Conservation (phyloP, 2,888 invertebrate genomes). For the Heliconius cydno region DNA sequence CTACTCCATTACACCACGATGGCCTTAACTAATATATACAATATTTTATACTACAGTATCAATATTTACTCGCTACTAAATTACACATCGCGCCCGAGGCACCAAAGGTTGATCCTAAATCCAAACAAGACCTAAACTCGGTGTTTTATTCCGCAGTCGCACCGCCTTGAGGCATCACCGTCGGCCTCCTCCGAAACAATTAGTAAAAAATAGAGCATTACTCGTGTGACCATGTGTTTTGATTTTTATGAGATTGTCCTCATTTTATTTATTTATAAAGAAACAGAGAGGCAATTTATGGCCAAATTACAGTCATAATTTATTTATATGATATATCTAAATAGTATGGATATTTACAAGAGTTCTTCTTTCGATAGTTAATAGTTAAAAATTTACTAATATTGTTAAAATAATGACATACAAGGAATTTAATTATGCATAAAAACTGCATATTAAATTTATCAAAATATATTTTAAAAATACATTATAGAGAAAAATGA, state of each 20-base stretch:
- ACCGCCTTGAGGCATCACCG: conserved; percentile 69
- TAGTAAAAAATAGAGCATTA: conserved; percentile 49
- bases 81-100: conserved; percentile 15
- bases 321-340: background rate
- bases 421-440: background rate
- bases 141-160: conserved; percentile 37
- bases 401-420: background rate
- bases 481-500: background rate
- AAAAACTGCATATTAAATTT: too few species aligned
- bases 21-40: background rate
- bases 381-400: too few species aligned
- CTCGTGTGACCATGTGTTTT: background rate
- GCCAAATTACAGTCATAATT: background rate
- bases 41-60: conserved; percentile 9
- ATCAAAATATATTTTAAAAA: too few species aligned
- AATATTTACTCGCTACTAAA: conserved; percentile 19
- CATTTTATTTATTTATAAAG: background rate
- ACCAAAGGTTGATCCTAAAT: conserved; percentile 21
- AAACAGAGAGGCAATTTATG: too few species aligned
- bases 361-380: too few species aligned
- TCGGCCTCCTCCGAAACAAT: conserved; percentile 78
- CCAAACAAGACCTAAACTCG: conserved; percentile 35
- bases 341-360: too few species aligned
- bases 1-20: background rate
- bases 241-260: background rate